phyloP scores from a whole-genome alignment of 1,140 invertebrate genomes.

The Hyposmocoma kahamanoa region DNA sequence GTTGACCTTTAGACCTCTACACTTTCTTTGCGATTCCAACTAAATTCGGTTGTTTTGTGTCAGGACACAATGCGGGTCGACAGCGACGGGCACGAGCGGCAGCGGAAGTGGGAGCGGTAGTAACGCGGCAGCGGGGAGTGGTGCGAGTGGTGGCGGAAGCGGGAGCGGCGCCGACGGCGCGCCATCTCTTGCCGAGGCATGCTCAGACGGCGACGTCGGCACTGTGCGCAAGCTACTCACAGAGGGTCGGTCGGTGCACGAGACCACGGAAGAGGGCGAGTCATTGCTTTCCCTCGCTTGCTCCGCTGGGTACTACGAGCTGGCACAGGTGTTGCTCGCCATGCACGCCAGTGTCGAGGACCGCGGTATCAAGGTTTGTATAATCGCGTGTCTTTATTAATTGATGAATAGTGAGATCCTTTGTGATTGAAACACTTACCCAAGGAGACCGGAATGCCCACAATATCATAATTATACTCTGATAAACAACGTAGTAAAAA shows the following conservation, averaged over 20 bases:
- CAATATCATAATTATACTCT: too few relatives aligned
- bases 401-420: too few relatives aligned
- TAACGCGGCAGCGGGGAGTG: slow-evolving; percentile 65
- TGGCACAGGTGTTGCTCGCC: slow-evolving; percentile 94
- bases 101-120: slow-evolving; percentile 6
- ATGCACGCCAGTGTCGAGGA: slow-evolving; percentile 99
- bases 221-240: slow-evolving; percentile 92
- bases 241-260: slow-evolving; percentile 91
- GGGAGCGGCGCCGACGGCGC: slow-evolving; percentile 41
- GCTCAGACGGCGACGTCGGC: slow-evolving; percentile 93
- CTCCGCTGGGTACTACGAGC: slow-evolving; percentile 94
- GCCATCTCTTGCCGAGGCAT: slow-evolving; percentile 88
- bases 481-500: too few relatives aligned
- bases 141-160: slow-evolving; percentile 23
- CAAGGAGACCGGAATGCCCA: too few relatives aligned
- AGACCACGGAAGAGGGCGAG: slow-evolving; percentile 95
- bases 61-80: slow-evolving; percentile 56
- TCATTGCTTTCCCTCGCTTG: slow-evolving; percentile 93
- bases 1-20: neutral
- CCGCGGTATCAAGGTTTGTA: slow-evolving; percentile 82
- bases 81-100: slow-evolving; percentile 47
- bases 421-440: too few relatives aligned
- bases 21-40: neutral
- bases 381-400: too few relatives aligned
- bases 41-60: slow-evolving; percentile 10